These are phyloP conservation scores for Plectropomus leopardus DNA, from an alignment of 2,113 vertebrate species.

Conservation along the genomic window DNA sequence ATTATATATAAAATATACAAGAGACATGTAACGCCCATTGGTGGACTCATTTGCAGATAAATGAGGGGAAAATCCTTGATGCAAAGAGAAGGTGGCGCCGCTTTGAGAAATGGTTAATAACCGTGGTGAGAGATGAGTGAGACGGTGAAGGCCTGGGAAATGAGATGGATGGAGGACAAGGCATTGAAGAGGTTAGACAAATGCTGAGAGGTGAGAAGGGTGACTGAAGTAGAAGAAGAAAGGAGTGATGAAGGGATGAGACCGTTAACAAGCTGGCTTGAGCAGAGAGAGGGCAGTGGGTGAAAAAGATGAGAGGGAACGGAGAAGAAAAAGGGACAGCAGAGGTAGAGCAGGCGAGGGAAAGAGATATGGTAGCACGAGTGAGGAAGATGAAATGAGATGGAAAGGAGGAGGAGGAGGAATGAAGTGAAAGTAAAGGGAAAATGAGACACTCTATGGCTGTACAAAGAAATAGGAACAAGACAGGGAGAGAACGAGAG, in stretches of 20 bases:
- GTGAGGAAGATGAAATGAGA: background rate
- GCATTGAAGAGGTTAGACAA: background rate
- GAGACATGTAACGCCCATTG: background rate
- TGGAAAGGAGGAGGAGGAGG: background rate
- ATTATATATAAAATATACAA: background rate
- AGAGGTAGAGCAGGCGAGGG: too few species aligned
- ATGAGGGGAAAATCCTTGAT: background rate
- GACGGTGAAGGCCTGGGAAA: background rate
- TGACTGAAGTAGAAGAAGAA: slow-evolving; percentile 11
- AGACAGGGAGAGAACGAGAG: background rate
- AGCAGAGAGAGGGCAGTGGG: slow-evolving; percentile 8
- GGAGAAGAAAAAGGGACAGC: background rate
- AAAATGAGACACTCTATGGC: background rate
- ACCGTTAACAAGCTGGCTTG: slow-evolving; percentile 40
- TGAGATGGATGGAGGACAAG: slow-evolving; percentile 3
- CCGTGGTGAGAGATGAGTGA: background rate
- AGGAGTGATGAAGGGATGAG: slow-evolving; percentile 36
- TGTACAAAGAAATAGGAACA: background rate
- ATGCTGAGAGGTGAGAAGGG: slow-evolving; percentile 34
- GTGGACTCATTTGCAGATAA: background rate
- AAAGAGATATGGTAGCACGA: background rate
- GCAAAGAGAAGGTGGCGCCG: background rate
- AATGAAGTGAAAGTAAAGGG: background rate
- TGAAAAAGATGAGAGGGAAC: slow-evolving; percentile 1
- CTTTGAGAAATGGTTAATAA: background rate